A percentile compares a stretch with the other conserved stretches of the same genome.
These are phyloP conservation scores for Spodoptera picta DNA, from an alignment of 2,888 invertebrate species.

Conservation along the genomic window DNA sequence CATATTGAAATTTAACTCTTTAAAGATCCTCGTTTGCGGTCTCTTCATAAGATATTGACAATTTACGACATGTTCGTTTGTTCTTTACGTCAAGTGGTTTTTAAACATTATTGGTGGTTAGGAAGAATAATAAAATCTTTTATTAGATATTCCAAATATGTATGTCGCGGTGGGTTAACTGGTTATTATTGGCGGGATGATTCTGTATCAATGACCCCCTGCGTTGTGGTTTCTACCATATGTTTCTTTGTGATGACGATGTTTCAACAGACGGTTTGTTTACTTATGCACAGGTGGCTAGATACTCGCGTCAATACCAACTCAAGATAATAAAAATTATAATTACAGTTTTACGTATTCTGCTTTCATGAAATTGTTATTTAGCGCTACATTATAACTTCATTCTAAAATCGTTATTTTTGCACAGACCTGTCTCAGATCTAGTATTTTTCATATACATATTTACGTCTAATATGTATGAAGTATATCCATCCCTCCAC, in stretches of 20 bases:
- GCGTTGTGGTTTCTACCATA: constrained; percentile 51
- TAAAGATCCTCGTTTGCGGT: too few species aligned
- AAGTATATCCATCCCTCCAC: too few species aligned
- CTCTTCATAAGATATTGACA: too few species aligned
- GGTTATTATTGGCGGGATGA: constrained; percentile 61
- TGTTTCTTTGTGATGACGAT: constrained; percentile 36
- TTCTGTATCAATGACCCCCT: constrained; percentile 60
- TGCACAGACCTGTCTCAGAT: too few species aligned
- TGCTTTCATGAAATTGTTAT: too few species aligned
- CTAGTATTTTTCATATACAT: too few species aligned
- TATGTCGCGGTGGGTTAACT: constrained; percentile 52
- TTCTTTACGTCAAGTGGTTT: constrained; percentile 11
- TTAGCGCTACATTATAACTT: too few species aligned
- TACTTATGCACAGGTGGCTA: constrained; percentile 33
- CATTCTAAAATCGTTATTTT: too few species aligned
- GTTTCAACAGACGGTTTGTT: constrained; percentile 26
- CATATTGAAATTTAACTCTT: too few species aligned
- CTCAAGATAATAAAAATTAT: not conserved
- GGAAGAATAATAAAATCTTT: constrained; percentile 15
- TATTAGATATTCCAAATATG: constrained; percentile 37
- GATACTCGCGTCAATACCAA: not conserved
- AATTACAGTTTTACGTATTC: too few species aligned
- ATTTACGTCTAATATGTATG: too few species aligned
- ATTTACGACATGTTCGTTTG: not conserved
- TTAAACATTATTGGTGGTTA: constrained; percentile 9